Conservation (phyloP, 2,113 vertebrate genomes). For the Rhineura floridana region DNA sequence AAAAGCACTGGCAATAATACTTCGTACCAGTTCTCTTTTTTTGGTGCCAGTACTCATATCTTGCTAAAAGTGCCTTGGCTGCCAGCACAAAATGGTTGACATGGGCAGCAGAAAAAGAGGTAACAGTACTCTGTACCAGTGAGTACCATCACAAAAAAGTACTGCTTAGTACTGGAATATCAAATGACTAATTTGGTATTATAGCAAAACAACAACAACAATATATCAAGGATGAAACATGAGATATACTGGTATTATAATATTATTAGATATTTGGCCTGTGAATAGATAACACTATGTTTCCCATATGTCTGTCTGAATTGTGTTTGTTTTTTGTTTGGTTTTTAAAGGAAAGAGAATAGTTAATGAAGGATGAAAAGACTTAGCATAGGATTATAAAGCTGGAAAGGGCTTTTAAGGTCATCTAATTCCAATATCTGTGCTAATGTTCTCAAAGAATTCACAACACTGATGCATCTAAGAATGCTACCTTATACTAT, state of each 20-base stretch:
- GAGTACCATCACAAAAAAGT: too few species aligned
- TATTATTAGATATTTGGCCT: background rate
- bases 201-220: background rate
- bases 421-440: slow-evolving; percentile 1
- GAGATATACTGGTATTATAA: background rate
- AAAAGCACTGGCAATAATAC: background rate
- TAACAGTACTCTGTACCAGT: too few species aligned
- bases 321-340: background rate
- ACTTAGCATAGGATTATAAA: background rate
- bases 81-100: too few species aligned
- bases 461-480: background rate
- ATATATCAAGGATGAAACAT: background rate
- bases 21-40: too few species aligned
- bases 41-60: too few species aligned
- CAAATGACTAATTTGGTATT: background rate
- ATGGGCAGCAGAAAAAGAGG: too few species aligned
- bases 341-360: background rate
- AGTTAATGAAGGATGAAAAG: background rate
- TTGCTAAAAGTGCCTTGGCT: too few species aligned
- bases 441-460: background rate
- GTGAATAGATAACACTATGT: background rate
- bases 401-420: background rate
- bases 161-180: too few species aligned
- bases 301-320: background rate
- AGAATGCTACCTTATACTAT: background rate